Base-by-base conservation (phyloP, 2,888 invertebrate genomes). In the Gibbula magus region DNA sequence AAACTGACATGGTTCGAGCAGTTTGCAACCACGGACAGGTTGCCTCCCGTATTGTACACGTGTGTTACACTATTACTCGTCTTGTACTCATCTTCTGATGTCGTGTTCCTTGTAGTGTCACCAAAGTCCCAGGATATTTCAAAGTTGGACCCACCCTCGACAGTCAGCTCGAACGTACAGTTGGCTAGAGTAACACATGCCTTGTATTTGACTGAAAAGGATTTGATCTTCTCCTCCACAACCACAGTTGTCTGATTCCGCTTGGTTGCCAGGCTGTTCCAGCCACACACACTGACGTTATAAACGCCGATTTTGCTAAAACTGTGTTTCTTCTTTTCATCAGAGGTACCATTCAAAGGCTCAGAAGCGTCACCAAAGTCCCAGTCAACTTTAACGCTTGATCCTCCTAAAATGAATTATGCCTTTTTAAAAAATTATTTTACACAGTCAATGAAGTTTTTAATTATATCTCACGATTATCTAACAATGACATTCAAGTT, bases 341-440 rank as follows among this genome's bases (percentile, higher is more conserved):
- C 77, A 0, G 81, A 74, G 29, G 79, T 79, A 53, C 83, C 35
- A 73, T 81, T 51, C 25, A n/a, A 25, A 7, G 76, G 20, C 10
- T 45, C 45, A 29, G 66, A 80, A 4, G 89, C 90, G 79, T 91
- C 90, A 16, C 90, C 91, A 78, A 91, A 88, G 74, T 88, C 84
- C 92, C 92, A 92, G 25, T 81, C 83, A 80, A 90, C 91, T 22
- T 83, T 85, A 3, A 91, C 85, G 77, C 89, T 85, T 66, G 86
- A 84, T 4, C 92, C 92, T 90, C 81, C 20, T 79, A 79, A 45
- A 45, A 45, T 10, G 5, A 45, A 13, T n/a, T n/a, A n/a, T n/a
- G n/a, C n/a, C n/a, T n/a, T n/a, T n/a, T n/a, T n/a, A n/a, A n/a
- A n/a, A n/a, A n/a, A n/a, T n/a, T n/a, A n/a, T n/a, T n/a, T n/a